phyloP scores from a whole-genome alignment of 2,797 vertebrate species.

The Tadarida brasiliensis region DNA sequence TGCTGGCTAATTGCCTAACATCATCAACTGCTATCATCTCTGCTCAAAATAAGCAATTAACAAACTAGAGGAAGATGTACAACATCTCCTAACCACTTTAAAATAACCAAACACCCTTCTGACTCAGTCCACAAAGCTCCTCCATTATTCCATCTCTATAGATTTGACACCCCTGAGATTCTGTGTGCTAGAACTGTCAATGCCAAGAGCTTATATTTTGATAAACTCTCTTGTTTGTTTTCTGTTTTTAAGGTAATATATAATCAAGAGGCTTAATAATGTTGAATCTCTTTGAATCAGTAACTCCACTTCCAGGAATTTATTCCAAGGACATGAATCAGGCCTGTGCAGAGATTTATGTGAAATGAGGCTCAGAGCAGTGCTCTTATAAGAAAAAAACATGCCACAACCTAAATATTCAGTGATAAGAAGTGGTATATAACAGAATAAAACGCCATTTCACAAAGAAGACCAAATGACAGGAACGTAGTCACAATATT shows the following conservation, averaged over 20 bases:
- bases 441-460: constrained; percentile 19
- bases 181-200: background rate
- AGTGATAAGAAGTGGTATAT: background rate
- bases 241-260: constrained; percentile 32
- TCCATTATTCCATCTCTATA: background rate
- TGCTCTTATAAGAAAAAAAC: constrained; percentile 59
- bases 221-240: constrained; percentile 26
- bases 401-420: background rate
- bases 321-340: constrained; percentile 52
- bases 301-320: constrained; percentile 68
- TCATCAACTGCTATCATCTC: background rate
- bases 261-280: constrained; percentile 60
- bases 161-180: background rate
- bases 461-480: constrained; percentile 46
- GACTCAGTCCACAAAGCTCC: background rate
- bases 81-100: background rate
- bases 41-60: constrained; percentile 51
- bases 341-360: background rate
- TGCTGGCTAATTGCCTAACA: background rate
- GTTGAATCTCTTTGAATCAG: constrained; percentile 45
- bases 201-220: background rate
- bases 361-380: constrained; percentile 53
- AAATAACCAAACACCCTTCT: constrained; percentile 40
- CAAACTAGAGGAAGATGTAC: constrained; percentile 2
- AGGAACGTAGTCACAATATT: background rate